Percentiles rank a stretch among this genome's conserved stretches.
Conservation (phyloP, 2,888 invertebrate genomes). For the Agonopterix subpropinquella region DNA sequence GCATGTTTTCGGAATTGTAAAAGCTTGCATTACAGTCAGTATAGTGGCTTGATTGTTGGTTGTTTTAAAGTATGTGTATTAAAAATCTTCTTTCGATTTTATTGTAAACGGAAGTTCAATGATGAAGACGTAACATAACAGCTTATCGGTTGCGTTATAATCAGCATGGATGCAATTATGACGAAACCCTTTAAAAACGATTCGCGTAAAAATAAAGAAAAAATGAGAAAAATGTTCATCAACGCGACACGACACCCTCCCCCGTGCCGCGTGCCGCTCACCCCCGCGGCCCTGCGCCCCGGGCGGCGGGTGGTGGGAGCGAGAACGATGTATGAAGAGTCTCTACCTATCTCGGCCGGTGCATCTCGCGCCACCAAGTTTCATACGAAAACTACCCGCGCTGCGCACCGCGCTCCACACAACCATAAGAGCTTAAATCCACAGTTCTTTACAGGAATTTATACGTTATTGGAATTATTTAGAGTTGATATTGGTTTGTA, state of each 20-base stretch:
- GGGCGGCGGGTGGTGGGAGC: slow-evolving; percentile 61
- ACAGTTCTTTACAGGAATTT: slow-evolving; percentile 7
- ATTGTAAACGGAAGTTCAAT: neutral
- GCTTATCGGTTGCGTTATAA: slow-evolving; percentile 62
- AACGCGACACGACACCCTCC: slow-evolving; percentile 68
- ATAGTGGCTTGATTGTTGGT: too few species aligned
- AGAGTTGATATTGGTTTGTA: neutral
- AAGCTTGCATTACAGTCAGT: too few species aligned
- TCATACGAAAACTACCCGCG: slow-evolving; percentile 73
- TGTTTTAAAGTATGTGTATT: too few species aligned
- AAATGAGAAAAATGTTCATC: slow-evolving; percentile 75
- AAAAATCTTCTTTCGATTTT: neutral
- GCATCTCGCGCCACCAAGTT: slow-evolving; percentile 70
- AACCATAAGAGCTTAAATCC: slow-evolving; percentile 27
- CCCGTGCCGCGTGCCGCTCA: slow-evolving; percentile 12
- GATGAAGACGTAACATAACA: slow-evolving; percentile 9
- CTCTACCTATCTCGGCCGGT: slow-evolving; percentile 41
- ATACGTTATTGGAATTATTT: slow-evolving; percentile 9
- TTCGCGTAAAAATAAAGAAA: slow-evolving; percentile 72
- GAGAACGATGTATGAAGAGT: slow-evolving; percentile 28
- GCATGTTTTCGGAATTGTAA: too few species aligned
- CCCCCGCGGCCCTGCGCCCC: slow-evolving; percentile 36
- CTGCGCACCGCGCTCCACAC: slow-evolving; percentile 40
- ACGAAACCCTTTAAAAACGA: slow-evolving; percentile 75
- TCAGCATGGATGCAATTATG: slow-evolving; percentile 70